These are phyloP conservation scores for Coracopsis vasa DNA, from an alignment of 2,113 vertebrate species.

Conservation along the genomic window DNA sequence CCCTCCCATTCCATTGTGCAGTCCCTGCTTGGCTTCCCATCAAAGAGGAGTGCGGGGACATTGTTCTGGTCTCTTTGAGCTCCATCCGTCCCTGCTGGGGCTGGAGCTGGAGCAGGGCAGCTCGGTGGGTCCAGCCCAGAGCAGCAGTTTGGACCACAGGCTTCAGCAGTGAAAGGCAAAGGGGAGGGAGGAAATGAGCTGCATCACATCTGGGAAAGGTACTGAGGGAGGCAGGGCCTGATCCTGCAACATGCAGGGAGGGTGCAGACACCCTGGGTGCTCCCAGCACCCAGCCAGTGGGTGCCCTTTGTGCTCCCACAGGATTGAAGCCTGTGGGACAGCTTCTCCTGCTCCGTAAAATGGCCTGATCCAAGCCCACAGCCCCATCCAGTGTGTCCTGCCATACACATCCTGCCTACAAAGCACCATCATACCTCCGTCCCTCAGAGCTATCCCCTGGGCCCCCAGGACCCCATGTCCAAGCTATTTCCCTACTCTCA, in stretches of 20 bases:
- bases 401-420: background rate
- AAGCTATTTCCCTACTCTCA: background rate
- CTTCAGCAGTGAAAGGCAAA: background rate
- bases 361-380: rapidly evolving
- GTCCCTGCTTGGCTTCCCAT: rapidly evolving
- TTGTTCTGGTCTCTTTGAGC: background rate
- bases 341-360: background rate
- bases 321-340: background rate
- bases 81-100: rapidly evolving
- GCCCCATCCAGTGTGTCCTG: background rate
- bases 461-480: background rate
- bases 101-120: background rate
- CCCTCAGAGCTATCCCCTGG: background rate
- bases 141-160: rapidly evolving
- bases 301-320: background rate
- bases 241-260: background rate
- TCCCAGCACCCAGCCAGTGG: background rate
- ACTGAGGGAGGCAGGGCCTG: background rate
- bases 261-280: background rate
- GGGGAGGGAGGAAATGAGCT: background rate
- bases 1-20: background rate
- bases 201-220: background rate
- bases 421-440: background rate
- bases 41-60: background rate
- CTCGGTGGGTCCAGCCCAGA: background rate